phyloP scores from a whole-genome alignment of 2,113 vertebrate species.

The Albula glossodonta region DNA sequence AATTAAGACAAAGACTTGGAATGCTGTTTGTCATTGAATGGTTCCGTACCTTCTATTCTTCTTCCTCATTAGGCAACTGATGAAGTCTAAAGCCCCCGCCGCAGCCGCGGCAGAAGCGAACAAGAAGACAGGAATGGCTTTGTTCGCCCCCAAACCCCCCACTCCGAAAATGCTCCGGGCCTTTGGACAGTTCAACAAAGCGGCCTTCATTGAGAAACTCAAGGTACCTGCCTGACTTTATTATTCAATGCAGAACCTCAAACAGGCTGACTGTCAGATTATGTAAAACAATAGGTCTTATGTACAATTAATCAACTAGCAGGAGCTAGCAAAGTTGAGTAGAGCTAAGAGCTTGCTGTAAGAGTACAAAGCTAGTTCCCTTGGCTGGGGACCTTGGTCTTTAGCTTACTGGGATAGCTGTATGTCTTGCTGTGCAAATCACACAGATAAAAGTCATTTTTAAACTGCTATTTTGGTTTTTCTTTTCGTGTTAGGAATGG shows the following conservation, averaged over 20 bases:
- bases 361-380: too few relatives aligned
- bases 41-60: background rate
- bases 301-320: too few relatives aligned
- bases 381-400: too few relatives aligned
- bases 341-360: too few relatives aligned
- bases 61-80: slow-evolving; percentile 59
- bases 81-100: slow-evolving; percentile 62
- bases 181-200: slow-evolving; percentile 33
- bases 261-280: too few relatives aligned
- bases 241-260: background rate
- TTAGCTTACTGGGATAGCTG: too few relatives aligned
- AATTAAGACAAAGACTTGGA: background rate
- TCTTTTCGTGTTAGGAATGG: too few relatives aligned
- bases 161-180: slow-evolving; percentile 68
- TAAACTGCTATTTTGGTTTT: too few relatives aligned
- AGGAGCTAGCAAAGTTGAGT: too few relatives aligned
- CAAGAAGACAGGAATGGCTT: slow-evolving; percentile 46
- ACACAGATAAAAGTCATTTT: too few relatives aligned
- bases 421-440: too few relatives aligned
- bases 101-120: slow-evolving; percentile 25
- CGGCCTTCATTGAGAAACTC: background rate
- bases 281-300: too few relatives aligned
- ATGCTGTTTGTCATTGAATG: background rate
- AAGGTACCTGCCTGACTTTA: background rate
- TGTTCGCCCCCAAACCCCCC: slow-evolving; percentile 57